Percentiles rank a stretch among this genome's conserved stretches.
These are phyloP conservation scores for Nematopogon swammerdamellus DNA, from an alignment of 2,888 invertebrate species.

Conservation along the genomic window DNA sequence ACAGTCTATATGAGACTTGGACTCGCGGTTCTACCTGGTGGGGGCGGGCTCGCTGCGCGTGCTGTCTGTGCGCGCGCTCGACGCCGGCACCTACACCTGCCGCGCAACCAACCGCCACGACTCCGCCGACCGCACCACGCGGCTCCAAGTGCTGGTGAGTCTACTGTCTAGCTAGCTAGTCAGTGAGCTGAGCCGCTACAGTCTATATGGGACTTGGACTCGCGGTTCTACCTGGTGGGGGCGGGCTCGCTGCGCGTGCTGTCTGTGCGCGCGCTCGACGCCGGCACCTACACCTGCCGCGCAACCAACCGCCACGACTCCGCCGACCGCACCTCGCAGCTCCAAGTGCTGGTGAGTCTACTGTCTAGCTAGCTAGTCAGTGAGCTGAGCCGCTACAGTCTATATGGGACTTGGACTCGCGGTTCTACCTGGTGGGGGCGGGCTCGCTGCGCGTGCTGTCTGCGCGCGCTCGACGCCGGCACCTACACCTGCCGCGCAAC, in stretches of 20 bases:
- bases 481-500: constrained; percentile 93
- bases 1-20: constrained; percentile 49
- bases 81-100: constrained; percentile 92
- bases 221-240: constrained; percentile 77
- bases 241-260: constrained; percentile 75
- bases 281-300: constrained; percentile 91
- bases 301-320: constrained; percentile 89
- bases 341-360: constrained; percentile 63
- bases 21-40: constrained; percentile 74
- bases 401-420: constrained; percentile 63
- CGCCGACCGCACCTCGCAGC: constrained; percentile 78
- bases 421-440: constrained; percentile 78
- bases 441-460: constrained; percentile 73
- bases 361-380: no score
- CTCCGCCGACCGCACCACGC: constrained; percentile 82
- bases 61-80: constrained; percentile 68
- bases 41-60: constrained; percentile 80
- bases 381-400: no score
- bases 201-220: constrained; percentile 59
- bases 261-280: constrained; percentile 72
- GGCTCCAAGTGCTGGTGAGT: constrained; percentile 66
- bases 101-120: constrained; percentile 88
- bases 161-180: no score
- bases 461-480: constrained; percentile 80
- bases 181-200: no score